A percentile compares a stretch with the other conserved stretches of the same genome.
Conservation (phyloP, 1,140 invertebrate species). For the Neodiprion pinetum region DNA sequence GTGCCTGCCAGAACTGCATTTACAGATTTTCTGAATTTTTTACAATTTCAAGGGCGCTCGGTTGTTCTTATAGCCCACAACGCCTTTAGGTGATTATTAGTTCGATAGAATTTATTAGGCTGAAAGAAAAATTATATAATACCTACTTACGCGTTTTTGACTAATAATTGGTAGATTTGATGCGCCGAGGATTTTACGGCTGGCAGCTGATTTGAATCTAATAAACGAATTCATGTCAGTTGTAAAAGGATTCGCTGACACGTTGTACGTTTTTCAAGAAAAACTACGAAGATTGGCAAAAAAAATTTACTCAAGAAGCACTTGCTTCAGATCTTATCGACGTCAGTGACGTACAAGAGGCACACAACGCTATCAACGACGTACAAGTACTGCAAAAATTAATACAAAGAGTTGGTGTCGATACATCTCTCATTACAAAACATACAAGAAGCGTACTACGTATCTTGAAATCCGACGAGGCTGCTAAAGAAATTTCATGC, state of each 20-base stretch:
- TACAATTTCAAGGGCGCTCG: neutral
- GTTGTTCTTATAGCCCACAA: conserved; percentile 20
- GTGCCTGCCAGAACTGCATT: conserved; percentile 15
- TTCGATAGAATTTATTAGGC: neutral
- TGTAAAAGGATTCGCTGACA: conserved; percentile 17
- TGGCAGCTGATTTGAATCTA: neutral
- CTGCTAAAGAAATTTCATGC: neutral
- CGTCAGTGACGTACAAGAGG: neutral
- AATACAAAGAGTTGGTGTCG: neutral
- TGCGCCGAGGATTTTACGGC: conserved; percentile 10
- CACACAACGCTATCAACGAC: neutral
- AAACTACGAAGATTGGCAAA: conserved; percentile 15
- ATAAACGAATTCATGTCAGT: conserved; percentile 1
- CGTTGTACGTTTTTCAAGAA: conserved; percentile 16
- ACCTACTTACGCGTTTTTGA: neutral
- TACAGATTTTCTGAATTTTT: conserved; percentile 9
- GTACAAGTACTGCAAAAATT: neutral
- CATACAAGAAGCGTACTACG: neutral
- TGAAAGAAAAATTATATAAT: neutral
- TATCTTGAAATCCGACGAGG: neutral
- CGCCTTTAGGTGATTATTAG: conserved; percentile 12
- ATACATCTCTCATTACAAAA: neutral
- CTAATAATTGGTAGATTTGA: conserved; percentile 14
- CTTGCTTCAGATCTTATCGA: conserved; percentile 18
- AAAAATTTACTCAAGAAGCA: conserved; percentile 18